These are phyloP conservation scores for Lemur catta DNA, from an alignment of 2,797 vertebrate genomes.

Conservation along the genomic window DNA sequence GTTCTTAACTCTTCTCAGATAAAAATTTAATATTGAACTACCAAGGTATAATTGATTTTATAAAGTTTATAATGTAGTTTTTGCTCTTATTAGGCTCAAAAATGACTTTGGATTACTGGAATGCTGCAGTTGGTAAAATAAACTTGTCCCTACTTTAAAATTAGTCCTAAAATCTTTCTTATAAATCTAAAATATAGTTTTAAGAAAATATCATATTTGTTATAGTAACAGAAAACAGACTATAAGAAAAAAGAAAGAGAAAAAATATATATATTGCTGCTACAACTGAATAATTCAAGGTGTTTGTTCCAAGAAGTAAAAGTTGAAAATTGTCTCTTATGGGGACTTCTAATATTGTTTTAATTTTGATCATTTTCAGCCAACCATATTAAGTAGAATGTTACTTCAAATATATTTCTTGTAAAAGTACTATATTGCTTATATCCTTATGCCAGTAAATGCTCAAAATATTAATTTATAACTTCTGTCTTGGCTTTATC, in stretches of 20 bases:
- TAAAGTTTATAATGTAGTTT: not conserved
- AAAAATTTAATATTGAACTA: constrained; percentile 18
- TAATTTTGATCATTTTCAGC: constrained; percentile 1
- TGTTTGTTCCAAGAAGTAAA: not conserved
- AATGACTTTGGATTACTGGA: not conserved
- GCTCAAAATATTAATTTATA: not conserved
- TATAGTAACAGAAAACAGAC: no score
- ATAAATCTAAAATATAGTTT: constrained; percentile 7
- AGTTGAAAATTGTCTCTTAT: not conserved
- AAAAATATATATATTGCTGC: not conserved
- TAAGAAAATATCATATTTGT: not conserved
- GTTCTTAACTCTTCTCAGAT: not conserved
- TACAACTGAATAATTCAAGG: not conserved
- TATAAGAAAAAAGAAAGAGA: no score
- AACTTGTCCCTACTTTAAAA: constrained; percentile 5
- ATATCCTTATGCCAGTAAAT: not conserved
- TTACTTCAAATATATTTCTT: not conserved
- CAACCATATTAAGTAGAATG: not conserved
- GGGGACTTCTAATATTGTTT: not conserved
- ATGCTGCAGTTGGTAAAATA: not conserved
- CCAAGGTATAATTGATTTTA: constrained; percentile 6
- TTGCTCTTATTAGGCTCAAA: not conserved
- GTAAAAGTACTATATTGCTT: not conserved
- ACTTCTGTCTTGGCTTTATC: not conserved
- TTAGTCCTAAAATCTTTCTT: not conserved